A percentile compares a stretch with the other conserved stretches of the same genome.
Conservation (phyloP, 2,888 invertebrate species). For the Xestia rhomboidea region DNA sequence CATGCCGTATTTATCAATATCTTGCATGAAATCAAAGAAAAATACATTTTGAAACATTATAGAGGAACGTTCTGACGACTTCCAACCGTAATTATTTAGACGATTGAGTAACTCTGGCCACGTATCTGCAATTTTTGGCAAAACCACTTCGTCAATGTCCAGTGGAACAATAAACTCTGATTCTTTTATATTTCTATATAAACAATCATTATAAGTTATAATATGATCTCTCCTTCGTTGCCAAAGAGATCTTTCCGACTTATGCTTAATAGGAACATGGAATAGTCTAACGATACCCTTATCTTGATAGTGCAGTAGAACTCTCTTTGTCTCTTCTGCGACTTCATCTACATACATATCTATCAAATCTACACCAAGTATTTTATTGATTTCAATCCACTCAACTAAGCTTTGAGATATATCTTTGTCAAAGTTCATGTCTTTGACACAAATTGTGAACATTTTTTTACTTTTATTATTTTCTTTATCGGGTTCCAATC, state of each 20-base stretch:
- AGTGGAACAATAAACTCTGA: constrained; percentile 92
- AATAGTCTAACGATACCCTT: constrained; percentile 87
- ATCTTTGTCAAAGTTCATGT: constrained; percentile 92
- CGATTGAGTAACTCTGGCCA: constrained; percentile 91
- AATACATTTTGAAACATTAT: constrained; percentile 93
- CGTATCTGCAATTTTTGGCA: constrained; percentile 91
- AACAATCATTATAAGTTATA: constrained; percentile 94
- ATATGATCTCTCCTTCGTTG: constrained; percentile 93
- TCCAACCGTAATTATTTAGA: constrained; percentile 82
- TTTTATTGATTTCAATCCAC: constrained; percentile 93
- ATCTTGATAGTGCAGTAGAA: constrained; percentile 90
- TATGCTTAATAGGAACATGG: constrained; percentile 89
- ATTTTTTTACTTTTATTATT: constrained; percentile 75
- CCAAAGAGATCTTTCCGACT: constrained; percentile 87
- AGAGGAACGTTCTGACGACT: constrained; percentile 89
- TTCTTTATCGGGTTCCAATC: constrained; percentile 72
- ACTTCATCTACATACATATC: constrained; percentile 92
- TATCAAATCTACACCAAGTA: constrained; percentile 92
- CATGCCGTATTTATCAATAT: constrained; percentile 72
- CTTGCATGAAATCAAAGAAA: constrained; percentile 91
- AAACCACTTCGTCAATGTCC: constrained; percentile 94
- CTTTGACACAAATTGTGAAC: constrained; percentile 94
- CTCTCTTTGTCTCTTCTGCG: constrained; percentile 87
- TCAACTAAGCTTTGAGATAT: constrained; percentile 92
- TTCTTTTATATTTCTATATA: constrained; percentile 92